Base-by-base conservation (phyloP, 1,140 invertebrate species). In the Drosophila teissieri region DNA sequence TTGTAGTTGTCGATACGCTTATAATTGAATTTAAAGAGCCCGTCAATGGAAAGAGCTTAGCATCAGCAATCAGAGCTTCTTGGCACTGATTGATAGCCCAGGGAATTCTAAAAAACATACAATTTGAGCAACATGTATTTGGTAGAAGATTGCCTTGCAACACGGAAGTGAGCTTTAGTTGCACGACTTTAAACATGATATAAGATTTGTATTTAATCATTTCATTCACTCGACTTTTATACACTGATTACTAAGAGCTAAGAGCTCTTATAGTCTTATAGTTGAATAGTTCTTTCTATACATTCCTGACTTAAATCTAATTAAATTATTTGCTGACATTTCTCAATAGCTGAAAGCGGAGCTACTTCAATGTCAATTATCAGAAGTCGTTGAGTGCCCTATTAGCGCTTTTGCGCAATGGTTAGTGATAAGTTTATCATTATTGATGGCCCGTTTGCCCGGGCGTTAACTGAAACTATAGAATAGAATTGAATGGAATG, bases 11-110 rank as follows among this genome's bases (percentile, higher is more conserved):
- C 19, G 48, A 64, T 46, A 67, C 22, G 60, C 19, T 22, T 68
- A 56, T 70, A 72, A 72, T 72, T 69, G 68, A 72, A 72, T 72
- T 72, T 72, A 69, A 45, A 54, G 24, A 69, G 46, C 45, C 37
- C 4, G 37, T 36, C 24, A 60, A 65, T 51, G 31, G 8, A 17
- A 63, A 44, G 27, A 64, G 58, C 64, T 67, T 67, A 67, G 15
- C 60, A 45, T 36, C 64, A 63, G 51, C 58, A 67, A 64, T 67
- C 31, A 64, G 34, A n/a, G 37, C 45, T 42, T 22, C 12, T n/a
- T 67, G 11, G 44, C 24, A n/a, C 45, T 64, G 58, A 51, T 44
- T 52, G n/a, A 44, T 64, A 62, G 56, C 14, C 17, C 8, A 14
- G 7, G 10, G 49, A 17, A 12, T 27, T 17, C 36, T 1, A 37